phyloP scores from a whole-genome alignment of 2,113 vertebrate genomes.

The Nycticryphes semicollaris region DNA sequence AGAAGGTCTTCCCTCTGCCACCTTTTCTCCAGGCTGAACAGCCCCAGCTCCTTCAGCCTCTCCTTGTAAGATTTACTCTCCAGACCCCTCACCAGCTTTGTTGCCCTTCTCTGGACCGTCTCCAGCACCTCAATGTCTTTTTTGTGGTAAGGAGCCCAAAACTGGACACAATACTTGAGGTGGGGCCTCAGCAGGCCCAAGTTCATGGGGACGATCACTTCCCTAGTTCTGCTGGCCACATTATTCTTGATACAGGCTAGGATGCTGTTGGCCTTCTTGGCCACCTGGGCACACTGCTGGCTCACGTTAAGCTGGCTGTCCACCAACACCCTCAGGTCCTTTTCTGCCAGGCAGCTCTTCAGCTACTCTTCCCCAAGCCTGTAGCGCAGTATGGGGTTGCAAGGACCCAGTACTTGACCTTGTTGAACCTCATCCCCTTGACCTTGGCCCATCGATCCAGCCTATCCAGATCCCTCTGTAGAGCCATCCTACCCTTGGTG shows the following conservation, averaged over 20 bases:
- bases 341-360: neutral
- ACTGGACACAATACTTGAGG: neutral
- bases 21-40: neutral
- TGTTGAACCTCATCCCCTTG: neutral
- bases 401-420: neutral
- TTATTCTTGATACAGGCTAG: neutral
- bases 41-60: neutral
- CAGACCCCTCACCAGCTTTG: neutral
- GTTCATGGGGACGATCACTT: neutral
- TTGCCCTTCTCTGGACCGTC: neutral
- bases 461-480: neutral
- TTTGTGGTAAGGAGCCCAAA: neutral
- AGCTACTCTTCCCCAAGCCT: neutral
- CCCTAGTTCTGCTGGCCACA: neutral
- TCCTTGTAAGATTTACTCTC: neutral
- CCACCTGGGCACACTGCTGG: neutral
- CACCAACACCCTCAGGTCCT: neutral
- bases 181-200: neutral
- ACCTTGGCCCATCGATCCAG: neutral
- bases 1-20: neutral
- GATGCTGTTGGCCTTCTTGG: neutral
- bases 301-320: neutral
- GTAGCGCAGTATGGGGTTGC: neutral
- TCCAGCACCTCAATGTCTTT: neutral
- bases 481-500: neutral